Percentiles rank a stretch among this genome's conserved stretches.
Conservation (phyloP, 2,113 vertebrate species). For the Atherinomorus stipes region DNA sequence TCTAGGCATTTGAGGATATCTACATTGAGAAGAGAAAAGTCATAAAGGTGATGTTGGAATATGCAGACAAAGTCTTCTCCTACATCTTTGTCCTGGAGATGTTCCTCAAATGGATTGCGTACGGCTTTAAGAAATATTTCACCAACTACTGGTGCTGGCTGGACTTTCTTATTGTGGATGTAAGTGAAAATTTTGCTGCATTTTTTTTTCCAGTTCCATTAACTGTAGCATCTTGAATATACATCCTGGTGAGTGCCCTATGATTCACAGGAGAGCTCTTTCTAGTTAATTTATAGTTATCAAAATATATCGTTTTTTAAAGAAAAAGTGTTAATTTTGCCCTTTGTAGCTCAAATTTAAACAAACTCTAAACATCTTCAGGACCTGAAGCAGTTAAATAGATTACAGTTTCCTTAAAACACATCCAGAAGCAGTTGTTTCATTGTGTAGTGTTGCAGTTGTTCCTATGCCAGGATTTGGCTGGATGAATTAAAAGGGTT, state of each 20-base stretch:
- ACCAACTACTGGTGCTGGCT: constrained; percentile 99
- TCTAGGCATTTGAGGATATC: constrained; percentile 97
- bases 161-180: constrained; percentile 93
- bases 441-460: background rate
- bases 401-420: background rate
- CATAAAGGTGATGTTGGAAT: constrained; percentile 92
- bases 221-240: constrained; percentile 24
- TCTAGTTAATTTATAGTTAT: background rate
- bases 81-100: constrained; percentile 98
- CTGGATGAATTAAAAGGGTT: background rate
- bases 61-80: constrained; percentile 95
- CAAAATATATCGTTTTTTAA: too few species aligned
- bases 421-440: background rate
- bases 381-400: background rate
- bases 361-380: background rate
- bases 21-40: constrained; percentile 94
- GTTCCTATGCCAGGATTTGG: constrained; percentile 2
- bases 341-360: background rate
- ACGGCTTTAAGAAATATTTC: constrained; percentile 98
- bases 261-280: constrained; percentile 25
- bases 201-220: background rate
- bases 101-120: constrained; percentile 98
- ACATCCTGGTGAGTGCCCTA: constrained; percentile 14
- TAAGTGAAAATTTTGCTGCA: constrained; percentile 69
- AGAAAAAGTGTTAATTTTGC: too few species aligned